phyloP scores from a whole-genome alignment of 2,888 invertebrate species.

The Sialis lutaria region DNA sequence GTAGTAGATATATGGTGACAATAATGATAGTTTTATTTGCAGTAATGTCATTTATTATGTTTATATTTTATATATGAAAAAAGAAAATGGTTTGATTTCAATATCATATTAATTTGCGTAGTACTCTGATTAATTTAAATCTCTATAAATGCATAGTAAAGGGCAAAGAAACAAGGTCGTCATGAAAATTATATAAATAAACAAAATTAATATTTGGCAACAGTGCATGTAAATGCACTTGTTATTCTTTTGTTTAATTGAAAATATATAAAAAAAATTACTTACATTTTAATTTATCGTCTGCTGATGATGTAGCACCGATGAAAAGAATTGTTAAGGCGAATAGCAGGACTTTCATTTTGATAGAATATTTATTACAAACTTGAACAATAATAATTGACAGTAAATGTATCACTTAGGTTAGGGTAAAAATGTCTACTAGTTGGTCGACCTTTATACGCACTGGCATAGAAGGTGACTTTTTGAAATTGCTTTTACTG shows the following conservation, averaged over 20 bases:
- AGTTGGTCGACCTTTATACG: conserved; percentile 59
- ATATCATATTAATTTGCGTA: too few relatives aligned
- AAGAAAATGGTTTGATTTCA: too few relatives aligned
- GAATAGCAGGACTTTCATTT: conserved; percentile 38
- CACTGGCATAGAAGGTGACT: conserved; percentile 81
- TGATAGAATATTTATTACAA: conserved; percentile 6
- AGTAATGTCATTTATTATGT: too few relatives aligned
- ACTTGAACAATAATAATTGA: neutral
- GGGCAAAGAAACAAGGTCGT: too few relatives aligned
- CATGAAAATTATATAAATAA: too few relatives aligned
- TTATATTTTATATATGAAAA: too few relatives aligned
- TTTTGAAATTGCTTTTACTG: neutral
- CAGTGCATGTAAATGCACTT: too few relatives aligned
- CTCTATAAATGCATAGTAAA: too few relatives aligned
- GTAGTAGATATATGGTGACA: too few relatives aligned
- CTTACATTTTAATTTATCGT: conserved; percentile 44
- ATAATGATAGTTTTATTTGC: too few relatives aligned
- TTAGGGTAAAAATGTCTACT: neutral
- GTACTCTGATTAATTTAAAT: too few relatives aligned
- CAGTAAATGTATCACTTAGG: neutral
- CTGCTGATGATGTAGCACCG: conserved; percentile 27
- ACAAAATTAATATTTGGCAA: too few relatives aligned
- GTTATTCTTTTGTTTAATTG: neutral
- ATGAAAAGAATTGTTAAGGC: conserved; percentile 30
- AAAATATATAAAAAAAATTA: conserved; percentile 19